Evolutionary conservation across 2,888 invertebrate genomes (phyloP), one percentile per base, ranked within the genome.

Genomic region (Tetheella fluctuosa): DNA sequence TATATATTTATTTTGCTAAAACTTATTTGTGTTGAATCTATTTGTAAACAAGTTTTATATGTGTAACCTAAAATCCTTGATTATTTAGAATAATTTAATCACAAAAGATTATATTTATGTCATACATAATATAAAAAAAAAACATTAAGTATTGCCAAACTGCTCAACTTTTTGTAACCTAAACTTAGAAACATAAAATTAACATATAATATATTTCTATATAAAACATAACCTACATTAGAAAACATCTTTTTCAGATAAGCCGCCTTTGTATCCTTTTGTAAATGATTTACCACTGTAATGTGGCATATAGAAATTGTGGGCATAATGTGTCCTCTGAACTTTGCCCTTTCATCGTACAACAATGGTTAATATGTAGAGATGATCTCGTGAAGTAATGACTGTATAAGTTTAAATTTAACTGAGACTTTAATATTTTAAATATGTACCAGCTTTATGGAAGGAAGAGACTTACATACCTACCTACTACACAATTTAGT

Each of bases 261-360:
- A 48, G 20, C 8, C 5, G n/a, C 39, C 39, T 39, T n/a, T 20
- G 10, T n/a, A 15, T 1, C 48, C 48, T 48, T 48, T 48, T 48
- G 20, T 48, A 48, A 20, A 20, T 48, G 48, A 48, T 48, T 48
- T 48, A 48, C 48, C 48, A 48, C 58, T 60, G 23, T 57, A 69
- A 57, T 64, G 55, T 64, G 48, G n/a, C 57, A 62, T 62, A 68
- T 56, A 67, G 61, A 64, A 68, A 48, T 64, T 69, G 68, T 69
- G 64, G 67, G 59, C 59, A 76, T 63, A 74, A 64, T 71, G 67
- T 73, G 67, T 69, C 68, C 74, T 73, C 76, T 68, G 74, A 74
- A 76, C 68, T 66, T 57, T 52, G 61, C 64, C 68, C 71, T 67
- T 73, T 73, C 64, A 65, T 59, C 56, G 25, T 57, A 52, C 17